Conservation (phyloP, 2,797 vertebrate species). For the Mormyrus hasselquistii region DNA sequence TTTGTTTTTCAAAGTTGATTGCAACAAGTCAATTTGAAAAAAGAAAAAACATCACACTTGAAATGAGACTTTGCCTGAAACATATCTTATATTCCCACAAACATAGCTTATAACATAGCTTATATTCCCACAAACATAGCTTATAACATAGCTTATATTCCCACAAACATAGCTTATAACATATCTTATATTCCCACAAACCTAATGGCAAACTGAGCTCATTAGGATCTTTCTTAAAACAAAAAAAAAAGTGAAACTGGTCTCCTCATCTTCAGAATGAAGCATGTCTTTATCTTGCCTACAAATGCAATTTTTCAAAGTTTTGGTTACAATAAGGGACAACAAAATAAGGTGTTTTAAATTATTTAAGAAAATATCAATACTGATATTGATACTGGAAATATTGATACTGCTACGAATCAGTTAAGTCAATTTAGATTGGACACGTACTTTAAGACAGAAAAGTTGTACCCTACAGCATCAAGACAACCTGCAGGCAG, state of each 20-base stretch:
- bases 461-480: neutral
- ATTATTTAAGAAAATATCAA: neutral
- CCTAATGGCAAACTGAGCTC: constrained; percentile 1
- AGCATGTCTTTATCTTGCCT: neutral
- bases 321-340: neutral
- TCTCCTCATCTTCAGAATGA: neutral
- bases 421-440: neutral
- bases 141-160: too few species aligned
- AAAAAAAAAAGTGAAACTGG: neutral
- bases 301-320: neutral
- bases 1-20: constrained; percentile 52
- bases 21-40: constrained; percentile 38
- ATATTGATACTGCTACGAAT: neutral
- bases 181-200: too few species aligned
- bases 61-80: constrained; percentile 4
- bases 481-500: constrained; percentile 1
- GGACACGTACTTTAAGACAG: neutral
- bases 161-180: too few species aligned
- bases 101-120: too few species aligned
- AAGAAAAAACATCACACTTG: neutral
- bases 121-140: too few species aligned
- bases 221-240: neutral
- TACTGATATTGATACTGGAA: too few species aligned
- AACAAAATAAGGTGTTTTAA: neutral
- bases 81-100: neutral